Percentiles rank a stretch among this genome's conserved stretches.
Conservation (phyloP, 2,797 vertebrate species). For the Nyctalus aviator region DNA sequence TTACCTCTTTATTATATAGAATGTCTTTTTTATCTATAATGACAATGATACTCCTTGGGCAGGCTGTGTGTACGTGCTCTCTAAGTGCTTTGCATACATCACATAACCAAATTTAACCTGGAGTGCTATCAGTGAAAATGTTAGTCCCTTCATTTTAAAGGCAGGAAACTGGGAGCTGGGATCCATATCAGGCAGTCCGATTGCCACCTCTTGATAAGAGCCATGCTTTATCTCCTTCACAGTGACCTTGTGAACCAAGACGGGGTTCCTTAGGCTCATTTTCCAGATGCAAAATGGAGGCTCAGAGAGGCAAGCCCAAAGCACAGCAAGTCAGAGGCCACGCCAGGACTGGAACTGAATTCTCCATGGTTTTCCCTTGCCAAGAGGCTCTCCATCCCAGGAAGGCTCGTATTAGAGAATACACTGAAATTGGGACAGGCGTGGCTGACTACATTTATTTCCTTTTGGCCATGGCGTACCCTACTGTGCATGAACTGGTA, state of each 20-base stretch:
- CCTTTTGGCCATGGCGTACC: not conserved
- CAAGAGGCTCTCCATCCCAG: not conserved
- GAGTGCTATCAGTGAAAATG: not conserved
- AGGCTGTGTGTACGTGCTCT: not conserved
- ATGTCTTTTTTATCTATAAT: not conserved
- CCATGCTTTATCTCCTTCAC: not conserved
- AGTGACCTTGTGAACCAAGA: not conserved
- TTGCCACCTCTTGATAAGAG: not conserved
- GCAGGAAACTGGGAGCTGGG: not conserved
- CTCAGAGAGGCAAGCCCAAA: not conserved
- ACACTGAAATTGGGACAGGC: not conserved
- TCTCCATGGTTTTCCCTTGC: not conserved
- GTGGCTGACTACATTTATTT: conserved; percentile 4
- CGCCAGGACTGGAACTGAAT: not conserved
- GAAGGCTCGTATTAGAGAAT: conserved; percentile 10
- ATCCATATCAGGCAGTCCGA: not conserved
- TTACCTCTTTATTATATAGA: too few species aligned
- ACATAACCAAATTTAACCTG: not conserved
- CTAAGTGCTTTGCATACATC: not conserved
- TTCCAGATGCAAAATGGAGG: conserved; percentile 18
- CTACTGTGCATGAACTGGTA: not conserved
- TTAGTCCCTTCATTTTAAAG: conserved; percentile 8
- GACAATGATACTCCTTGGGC: not conserved
- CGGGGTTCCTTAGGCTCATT: not conserved
- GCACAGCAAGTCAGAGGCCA: not conserved